Evolutionary conservation across 2,797 vertebrate species (phyloP).

Genomic region (Bradypodion ventrale): DNA sequence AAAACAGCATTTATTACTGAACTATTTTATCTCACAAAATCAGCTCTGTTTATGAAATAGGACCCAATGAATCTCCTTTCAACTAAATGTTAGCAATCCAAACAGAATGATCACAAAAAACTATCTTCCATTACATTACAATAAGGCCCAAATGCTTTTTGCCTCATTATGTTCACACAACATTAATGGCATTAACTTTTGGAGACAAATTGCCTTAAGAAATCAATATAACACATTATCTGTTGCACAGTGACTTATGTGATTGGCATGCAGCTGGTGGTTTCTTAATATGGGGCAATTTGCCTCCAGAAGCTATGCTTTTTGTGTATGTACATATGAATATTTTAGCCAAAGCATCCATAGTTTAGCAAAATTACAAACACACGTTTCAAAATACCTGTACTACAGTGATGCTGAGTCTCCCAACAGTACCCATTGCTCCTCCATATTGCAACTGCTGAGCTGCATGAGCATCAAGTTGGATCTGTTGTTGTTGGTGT

Average conservation of each 20-base stretch:
- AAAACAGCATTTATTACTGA: background rate
- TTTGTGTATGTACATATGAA: too few species aligned
- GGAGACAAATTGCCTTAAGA: too few species aligned
- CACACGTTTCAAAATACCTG: conserved; percentile 79
- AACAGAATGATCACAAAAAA: background rate
- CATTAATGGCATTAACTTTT: background rate
- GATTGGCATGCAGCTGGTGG: too few species aligned
- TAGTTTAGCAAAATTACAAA: background rate
- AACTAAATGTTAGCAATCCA: background rate
- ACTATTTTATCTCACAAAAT: background rate
- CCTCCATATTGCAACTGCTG: conserved; percentile 92
- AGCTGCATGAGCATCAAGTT: conserved; percentile 92
- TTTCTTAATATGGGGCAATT: too few species aligned
- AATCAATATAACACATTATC: too few species aligned
- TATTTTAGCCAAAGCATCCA: background rate
- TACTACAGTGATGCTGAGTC: conserved; percentile 94
- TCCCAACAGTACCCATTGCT: conserved; percentile 84
- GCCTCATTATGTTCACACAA: background rate
- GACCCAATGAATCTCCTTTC: background rate
- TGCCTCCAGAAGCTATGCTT: too few species aligned
- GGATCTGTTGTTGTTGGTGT: conserved; percentile 93
- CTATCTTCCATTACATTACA: background rate
- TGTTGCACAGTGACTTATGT: too few species aligned
- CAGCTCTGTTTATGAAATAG: background rate
- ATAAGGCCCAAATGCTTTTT: too few species aligned